phyloP scores from a whole-genome alignment of 2,113 vertebrate genomes.

The Otolemur garnettii region DNA sequence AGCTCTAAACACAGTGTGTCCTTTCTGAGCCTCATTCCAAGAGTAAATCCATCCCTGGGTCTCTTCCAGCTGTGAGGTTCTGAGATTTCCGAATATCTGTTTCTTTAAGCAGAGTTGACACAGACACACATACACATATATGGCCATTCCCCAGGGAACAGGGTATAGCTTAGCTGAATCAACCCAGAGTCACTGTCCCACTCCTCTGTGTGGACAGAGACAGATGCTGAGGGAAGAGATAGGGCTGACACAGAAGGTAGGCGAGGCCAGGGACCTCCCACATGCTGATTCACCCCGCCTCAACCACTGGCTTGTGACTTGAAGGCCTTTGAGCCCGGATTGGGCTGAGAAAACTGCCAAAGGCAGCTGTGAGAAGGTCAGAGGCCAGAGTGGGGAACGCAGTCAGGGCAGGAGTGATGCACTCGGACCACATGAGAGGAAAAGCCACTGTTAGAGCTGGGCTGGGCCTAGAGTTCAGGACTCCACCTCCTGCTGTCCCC shows the following conservation, averaged over 20 bases:
- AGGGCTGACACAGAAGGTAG: not conserved
- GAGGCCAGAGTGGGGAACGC: not conserved
- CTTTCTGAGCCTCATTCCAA: not conserved
- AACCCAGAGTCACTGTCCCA: not conserved
- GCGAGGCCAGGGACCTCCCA: not conserved
- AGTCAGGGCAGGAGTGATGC: not conserved
- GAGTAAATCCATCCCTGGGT: too few species aligned
- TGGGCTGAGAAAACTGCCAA: not conserved
- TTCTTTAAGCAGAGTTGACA: not conserved
- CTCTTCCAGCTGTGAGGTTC: not conserved
- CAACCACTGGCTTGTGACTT: too few species aligned
- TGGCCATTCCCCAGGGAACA: not conserved
- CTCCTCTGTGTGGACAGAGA: too few species aligned
- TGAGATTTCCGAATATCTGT: not conserved
- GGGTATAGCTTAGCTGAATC: not conserved
- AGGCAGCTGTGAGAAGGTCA: not conserved
- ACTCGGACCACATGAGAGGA: fast-evolving
- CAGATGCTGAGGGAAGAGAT: not conserved
- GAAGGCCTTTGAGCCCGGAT: not conserved
- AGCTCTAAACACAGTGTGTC: too few species aligned
- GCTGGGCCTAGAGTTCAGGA: not conserved
- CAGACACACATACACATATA: too few species aligned
- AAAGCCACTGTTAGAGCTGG: not conserved
- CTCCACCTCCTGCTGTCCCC: not conserved
- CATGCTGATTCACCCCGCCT: not conserved